Evolutionary conservation across 2,888 invertebrate species (phyloP).

Genomic region (Nomada hirtipes): DNA sequence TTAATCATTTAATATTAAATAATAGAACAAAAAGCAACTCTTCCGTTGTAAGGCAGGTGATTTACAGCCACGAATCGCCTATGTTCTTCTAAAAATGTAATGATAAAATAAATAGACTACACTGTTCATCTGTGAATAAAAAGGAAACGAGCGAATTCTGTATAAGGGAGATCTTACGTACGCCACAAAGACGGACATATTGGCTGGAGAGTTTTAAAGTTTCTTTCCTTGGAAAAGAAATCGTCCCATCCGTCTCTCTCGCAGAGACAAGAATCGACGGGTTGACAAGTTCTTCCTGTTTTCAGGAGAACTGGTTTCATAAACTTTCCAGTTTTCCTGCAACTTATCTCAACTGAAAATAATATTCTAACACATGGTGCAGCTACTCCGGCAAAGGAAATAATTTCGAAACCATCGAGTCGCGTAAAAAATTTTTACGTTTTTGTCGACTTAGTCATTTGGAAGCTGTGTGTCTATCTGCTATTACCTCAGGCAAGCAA

Average conservation of each 20-base stretch:
- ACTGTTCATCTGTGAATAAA: neutral
- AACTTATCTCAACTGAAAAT: neutral
- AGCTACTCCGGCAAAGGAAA: neutral
- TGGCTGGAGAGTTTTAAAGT: conserved; percentile 56
- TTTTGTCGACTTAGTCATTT: too few species aligned
- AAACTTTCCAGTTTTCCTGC: conserved; percentile 21
- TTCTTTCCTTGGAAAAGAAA: conserved; percentile 53
- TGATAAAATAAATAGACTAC: neutral
- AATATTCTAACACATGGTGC: conserved; percentile 47
- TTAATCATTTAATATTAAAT: too few species aligned
- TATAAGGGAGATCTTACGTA: conserved; percentile 21
- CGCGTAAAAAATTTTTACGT: too few species aligned
- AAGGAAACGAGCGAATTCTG: conserved; percentile 10
- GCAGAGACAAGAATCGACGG: conserved; percentile 45
- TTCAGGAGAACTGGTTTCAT: conserved; percentile 49
- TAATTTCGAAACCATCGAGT: neutral
- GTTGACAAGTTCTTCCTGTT: conserved; percentile 68
- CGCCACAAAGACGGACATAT: conserved; percentile 13
- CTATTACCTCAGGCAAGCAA: too few species aligned
- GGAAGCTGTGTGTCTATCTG: too few species aligned
- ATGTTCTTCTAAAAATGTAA: neutral
- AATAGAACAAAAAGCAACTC: too few species aligned
- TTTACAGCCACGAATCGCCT: neutral
- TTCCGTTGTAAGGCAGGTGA: too few species aligned
- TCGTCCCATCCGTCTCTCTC: conserved; percentile 35